Evolutionary conservation across 1,140 invertebrate genomes (phyloP).

Genomic region (Brachionus plicatilis): DNA sequence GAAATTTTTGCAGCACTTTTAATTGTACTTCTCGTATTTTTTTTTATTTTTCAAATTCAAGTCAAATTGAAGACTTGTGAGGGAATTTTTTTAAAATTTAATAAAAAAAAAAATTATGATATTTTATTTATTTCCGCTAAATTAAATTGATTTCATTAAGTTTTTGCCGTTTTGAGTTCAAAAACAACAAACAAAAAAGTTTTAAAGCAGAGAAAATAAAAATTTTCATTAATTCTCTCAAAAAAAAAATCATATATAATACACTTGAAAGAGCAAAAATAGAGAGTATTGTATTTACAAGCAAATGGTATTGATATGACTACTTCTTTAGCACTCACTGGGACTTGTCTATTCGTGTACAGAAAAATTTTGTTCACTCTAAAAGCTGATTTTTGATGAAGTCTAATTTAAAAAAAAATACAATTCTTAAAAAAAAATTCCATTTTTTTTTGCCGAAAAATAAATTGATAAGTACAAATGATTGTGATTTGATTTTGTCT

Average conservation of each 20-base stretch:
- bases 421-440: background rate
- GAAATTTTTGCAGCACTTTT: no score
- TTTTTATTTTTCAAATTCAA: background rate
- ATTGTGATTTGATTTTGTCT: background rate
- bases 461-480: background rate
- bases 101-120: background rate
- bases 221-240: background rate
- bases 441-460: background rate
- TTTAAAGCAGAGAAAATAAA: background rate
- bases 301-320: background rate
- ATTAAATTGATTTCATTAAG: background rate
- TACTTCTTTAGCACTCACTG: background rate
- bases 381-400: background rate
- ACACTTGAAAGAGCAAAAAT: background rate
- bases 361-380: background rate
- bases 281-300: background rate
- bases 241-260: background rate
- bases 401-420: background rate
- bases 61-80: no score
- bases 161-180: background rate
- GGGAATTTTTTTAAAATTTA: no score
- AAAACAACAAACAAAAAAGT: background rate
- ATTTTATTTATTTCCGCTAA: constrained; percentile 20
- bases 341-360: background rate
- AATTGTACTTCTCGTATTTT: no score